These are phyloP conservation scores for Drosophila carrolli DNA, from an alignment of 1,140 invertebrate genomes.

Conservation along the genomic window DNA sequence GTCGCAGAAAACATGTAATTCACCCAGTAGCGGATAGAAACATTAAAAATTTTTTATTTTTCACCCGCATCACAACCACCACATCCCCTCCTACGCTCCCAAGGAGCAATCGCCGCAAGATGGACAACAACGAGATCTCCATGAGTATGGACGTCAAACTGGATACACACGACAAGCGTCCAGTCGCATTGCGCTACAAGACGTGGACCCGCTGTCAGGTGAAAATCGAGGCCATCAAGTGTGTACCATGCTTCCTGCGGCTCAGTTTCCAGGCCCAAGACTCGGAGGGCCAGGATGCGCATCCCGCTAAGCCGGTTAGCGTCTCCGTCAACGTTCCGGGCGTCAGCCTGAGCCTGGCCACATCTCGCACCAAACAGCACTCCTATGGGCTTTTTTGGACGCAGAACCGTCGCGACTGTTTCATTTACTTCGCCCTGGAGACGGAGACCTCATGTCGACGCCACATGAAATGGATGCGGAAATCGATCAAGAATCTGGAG, in stretches of 20 bases:
- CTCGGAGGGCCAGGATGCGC: conserved; percentile 1
- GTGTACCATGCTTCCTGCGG: conserved; percentile 79
- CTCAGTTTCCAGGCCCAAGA: conserved; percentile 57
- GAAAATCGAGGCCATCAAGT: conserved; percentile 84
- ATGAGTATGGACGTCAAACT: conserved; percentile 82
- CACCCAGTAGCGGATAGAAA: background rate
- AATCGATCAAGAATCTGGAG: conserved; percentile 83
- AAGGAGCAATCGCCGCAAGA: conserved; percentile 19
- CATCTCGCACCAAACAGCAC: conserved; percentile 77
- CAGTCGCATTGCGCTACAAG: conserved; percentile 71
- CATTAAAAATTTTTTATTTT: conserved; percentile 58
- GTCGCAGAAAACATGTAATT: conserved; percentile 38
- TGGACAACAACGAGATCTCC: conserved; percentile 82
- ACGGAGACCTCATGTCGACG: conserved; percentile 65
- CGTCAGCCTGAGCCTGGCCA: conserved; percentile 68
- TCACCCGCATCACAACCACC: conserved; percentile 41
- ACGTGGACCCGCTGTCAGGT: conserved; percentile 79
- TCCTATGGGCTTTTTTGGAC: conserved; percentile 82
- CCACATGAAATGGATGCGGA: conserved; percentile 84
- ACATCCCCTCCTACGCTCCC: conserved; percentile 7
- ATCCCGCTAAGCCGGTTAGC: conserved; percentile 37
- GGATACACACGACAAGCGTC: conserved; percentile 80
- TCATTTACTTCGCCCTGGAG: conserved; percentile 80
- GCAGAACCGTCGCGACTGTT: conserved; percentile 81
- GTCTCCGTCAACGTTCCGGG: conserved; percentile 81